A percentile compares a stretch with the other conserved stretches of the same genome.
phyloP scores from a whole-genome alignment of 2,113 vertebrate genomes.

The Gadus chalcogrammus region DNA sequence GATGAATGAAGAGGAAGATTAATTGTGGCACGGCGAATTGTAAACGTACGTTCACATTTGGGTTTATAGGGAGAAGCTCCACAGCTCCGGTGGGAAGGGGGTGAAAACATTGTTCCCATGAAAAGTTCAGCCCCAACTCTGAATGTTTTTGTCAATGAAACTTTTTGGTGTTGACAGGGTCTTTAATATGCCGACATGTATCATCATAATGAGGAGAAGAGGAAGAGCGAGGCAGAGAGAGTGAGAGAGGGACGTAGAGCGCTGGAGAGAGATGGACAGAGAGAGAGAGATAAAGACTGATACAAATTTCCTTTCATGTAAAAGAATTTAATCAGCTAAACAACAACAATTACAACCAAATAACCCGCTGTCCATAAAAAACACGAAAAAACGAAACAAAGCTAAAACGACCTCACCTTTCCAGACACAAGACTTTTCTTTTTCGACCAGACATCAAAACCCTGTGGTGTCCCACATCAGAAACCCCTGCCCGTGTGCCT shows the following conservation, averaged over 20 bases:
- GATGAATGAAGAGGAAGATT: no score
- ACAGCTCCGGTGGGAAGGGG: no score
- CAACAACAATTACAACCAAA: neutral
- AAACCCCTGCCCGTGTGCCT: slow-evolving; percentile 41
- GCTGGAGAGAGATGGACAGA: slow-evolving; percentile 10
- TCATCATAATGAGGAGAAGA: slow-evolving; percentile 46
- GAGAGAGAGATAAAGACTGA: neutral
- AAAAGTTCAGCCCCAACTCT: no score
- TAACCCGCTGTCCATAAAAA: neutral
- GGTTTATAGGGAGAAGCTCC: no score
- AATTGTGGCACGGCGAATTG: no score
- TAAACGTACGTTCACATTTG: no score
- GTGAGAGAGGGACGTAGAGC: slow-evolving; percentile 4
- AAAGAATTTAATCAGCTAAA: neutral
- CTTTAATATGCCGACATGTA: no score
- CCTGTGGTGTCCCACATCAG: slow-evolving; percentile 54
- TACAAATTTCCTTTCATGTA: no score
- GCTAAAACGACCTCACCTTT: neutral
- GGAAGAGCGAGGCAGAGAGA: slow-evolving; percentile 37
- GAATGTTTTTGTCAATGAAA: no score
- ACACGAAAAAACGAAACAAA: neutral
- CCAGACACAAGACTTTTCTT: neutral
- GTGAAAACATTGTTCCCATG: no score
- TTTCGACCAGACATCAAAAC: slow-evolving; percentile 6
- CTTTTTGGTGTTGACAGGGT: no score